Evolutionary conservation across 2,888 invertebrate species (phyloP), one percentile per base, ranked within the genome.

Genomic region (Morpho helenor): DNA sequence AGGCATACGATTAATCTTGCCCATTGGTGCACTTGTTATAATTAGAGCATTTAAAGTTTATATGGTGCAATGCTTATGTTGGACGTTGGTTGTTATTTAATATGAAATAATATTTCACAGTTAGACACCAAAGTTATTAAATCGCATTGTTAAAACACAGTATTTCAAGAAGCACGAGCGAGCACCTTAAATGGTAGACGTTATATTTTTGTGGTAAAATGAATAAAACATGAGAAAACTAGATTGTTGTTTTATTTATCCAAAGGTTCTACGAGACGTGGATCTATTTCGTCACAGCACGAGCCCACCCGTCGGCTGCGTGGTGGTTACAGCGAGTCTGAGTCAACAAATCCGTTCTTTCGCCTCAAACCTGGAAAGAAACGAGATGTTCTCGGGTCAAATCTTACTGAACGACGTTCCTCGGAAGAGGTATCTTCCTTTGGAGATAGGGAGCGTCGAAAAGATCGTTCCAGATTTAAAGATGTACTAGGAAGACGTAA

Each of bases 171-270:
- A 61, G 66, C 66, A 65, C 63, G 39, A 44, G 51, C 56, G 56
- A 61, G 62, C 63, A 67, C 65, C 61, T 63, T 62, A 61, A 65
- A 61, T 62, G 52, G 51, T 65, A 63, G 62, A 60, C 50, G 55
- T 61, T 68, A 65, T 59, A 50, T 63, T 60, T 65, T 62, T 61
- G 44, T 64, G 59, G 58, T 55, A 48, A 60, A 59, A 46, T 62
- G 56, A 75, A 76, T 73, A 73, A 74, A 57, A 23, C 8, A 62
- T 68, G 53, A 66, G 49, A 66, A 62, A 68, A 64, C 58, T 59
- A 61, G 58, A 56, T 16, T 59, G 60, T 75, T 49, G 76, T 79
- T 80, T 79, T 64, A 77, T 78, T 79, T 67, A 68, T 69, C 67
- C 61, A 43, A 79, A 79, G 78, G 79, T 72, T 60, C 64, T 49